A percentile compares a stretch with the other conserved stretches of the same genome.
These are phyloP conservation scores for Mesoligia furuncula DNA, from an alignment of 2,888 invertebrate species.

Conservation along the genomic window DNA sequence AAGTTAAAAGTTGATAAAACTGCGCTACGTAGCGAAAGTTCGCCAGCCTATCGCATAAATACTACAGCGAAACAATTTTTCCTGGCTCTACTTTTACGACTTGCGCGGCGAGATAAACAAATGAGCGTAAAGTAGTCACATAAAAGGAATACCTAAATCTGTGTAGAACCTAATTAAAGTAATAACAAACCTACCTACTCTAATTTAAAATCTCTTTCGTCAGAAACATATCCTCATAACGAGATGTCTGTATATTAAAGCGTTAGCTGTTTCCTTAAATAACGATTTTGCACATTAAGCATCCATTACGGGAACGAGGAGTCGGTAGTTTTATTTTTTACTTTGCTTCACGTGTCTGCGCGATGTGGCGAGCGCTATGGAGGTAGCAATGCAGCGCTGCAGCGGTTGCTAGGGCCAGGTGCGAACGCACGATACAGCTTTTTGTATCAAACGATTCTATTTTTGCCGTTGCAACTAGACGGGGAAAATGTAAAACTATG, in stretches of 20 bases:
- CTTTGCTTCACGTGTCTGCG: slow-evolving; percentile 64
- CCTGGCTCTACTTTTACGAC: slow-evolving; percentile 44
- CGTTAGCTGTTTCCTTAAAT: slow-evolving; percentile 46
- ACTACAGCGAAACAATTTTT: slow-evolving; percentile 51
- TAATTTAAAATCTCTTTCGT: not conserved
- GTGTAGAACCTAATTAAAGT: slow-evolving; percentile 23
- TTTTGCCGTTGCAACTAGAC: slow-evolving; percentile 52
- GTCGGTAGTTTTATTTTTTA: slow-evolving; percentile 60
- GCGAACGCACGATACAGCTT: slow-evolving; percentile 74
- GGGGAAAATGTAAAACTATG: slow-evolving; percentile 62
- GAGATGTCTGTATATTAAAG: slow-evolving; percentile 18
- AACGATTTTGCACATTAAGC: slow-evolving; percentile 66
- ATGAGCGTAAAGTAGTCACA: slow-evolving; percentile 26
- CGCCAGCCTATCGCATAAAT: slow-evolving; percentile 52
- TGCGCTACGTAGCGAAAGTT: slow-evolving; percentile 38
- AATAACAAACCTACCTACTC: not conserved
- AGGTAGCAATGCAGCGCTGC: slow-evolving; percentile 32
- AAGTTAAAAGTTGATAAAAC: slow-evolving; percentile 49
- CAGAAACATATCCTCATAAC: slow-evolving; percentile 6
- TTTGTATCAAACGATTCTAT: slow-evolving; percentile 71
- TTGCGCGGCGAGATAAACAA: slow-evolving; percentile 49
- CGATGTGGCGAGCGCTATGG: slow-evolving; percentile 53
- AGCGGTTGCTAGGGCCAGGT: slow-evolving; percentile 72
- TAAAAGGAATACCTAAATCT: slow-evolving; percentile 35
- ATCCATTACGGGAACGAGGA: slow-evolving; percentile 65